phyloP scores from a whole-genome alignment of 2,113 vertebrate genomes.

The Phalacrocorax brasilianus region DNA sequence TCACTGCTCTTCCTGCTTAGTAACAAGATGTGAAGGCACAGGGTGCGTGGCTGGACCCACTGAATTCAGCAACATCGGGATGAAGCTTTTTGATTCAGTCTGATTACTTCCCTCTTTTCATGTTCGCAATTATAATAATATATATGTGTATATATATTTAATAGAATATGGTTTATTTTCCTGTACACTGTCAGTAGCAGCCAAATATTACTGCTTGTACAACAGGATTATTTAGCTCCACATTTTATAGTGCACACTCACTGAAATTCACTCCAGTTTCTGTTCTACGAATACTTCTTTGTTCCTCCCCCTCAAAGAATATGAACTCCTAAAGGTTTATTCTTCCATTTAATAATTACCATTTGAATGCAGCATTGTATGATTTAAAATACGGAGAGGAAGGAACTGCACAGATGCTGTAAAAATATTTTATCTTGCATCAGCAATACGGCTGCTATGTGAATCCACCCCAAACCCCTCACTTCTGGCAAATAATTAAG shows the following conservation, averaged over 20 bases:
- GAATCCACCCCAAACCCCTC: neutral
- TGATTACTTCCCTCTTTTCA: neutral
- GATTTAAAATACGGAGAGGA: neutral
- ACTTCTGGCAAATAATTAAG: neutral
- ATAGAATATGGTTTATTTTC: constrained; percentile 20
- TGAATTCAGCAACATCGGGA: neutral
- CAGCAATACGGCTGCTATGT: neutral
- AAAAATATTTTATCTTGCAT: neutral
- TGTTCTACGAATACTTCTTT: neutral
- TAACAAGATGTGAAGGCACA: neutral
- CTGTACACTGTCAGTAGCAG: constrained; percentile 4
- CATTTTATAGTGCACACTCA: neutral
- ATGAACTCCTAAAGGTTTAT: neutral
- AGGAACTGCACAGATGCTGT: neutral
- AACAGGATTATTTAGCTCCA: neutral
- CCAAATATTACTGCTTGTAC: neutral
- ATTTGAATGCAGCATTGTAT: neutral
- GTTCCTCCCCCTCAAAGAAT: neutral
- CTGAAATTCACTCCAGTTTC: neutral
- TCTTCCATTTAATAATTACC: neutral
- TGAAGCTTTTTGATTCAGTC: neutral
- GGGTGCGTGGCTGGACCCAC: neutral
- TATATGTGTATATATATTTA: neutral
- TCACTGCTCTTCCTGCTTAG: neutral
- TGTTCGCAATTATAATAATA: neutral